phyloP scores from a whole-genome alignment of 2,888 invertebrate species.

The Meiosimyza platycephala region DNA sequence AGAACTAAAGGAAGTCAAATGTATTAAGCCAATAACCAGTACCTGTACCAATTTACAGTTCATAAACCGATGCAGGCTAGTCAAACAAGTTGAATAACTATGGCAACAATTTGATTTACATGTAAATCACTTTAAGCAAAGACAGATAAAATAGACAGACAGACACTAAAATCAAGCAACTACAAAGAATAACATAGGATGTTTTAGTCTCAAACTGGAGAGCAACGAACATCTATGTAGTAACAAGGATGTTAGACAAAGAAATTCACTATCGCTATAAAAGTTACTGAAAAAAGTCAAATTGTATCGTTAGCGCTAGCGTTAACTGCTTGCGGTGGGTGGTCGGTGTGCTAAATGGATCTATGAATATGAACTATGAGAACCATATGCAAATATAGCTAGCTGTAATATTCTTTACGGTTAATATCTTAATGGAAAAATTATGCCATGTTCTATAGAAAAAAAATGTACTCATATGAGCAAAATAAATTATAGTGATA shows the following conservation, averaged over 20 bases:
- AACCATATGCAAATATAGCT: constrained; percentile 18
- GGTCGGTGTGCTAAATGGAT: neutral
- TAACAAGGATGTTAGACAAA: too few species aligned
- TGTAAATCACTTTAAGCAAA: constrained; percentile 31
- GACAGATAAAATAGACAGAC: constrained; percentile 11
- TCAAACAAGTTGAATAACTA: constrained; percentile 36
- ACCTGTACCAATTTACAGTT: too few species aligned
- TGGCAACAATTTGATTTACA: constrained; percentile 52
- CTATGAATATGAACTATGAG: neutral
- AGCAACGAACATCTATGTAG: too few species aligned
- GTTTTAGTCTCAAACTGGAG: too few species aligned
- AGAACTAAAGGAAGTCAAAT: too few species aligned
- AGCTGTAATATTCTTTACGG: neutral
- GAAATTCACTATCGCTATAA: too few species aligned
- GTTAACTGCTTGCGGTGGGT: constrained; percentile 1
- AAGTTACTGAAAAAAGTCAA: too few species aligned
- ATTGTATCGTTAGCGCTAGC: too few species aligned
- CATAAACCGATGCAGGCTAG: neutral
- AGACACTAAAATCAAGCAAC: neutral
- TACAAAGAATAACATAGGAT: too few species aligned
- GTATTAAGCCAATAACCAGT: too few species aligned
- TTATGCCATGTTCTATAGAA: neutral
- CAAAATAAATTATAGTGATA: too few species aligned
- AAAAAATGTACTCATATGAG: neutral
- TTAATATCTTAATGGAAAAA: neutral